Evolutionary conservation across 1,140 invertebrate genomes (phyloP), one percentile per base, ranked within the genome.

Genomic region (Eupristina koningsbergeri): DNA sequence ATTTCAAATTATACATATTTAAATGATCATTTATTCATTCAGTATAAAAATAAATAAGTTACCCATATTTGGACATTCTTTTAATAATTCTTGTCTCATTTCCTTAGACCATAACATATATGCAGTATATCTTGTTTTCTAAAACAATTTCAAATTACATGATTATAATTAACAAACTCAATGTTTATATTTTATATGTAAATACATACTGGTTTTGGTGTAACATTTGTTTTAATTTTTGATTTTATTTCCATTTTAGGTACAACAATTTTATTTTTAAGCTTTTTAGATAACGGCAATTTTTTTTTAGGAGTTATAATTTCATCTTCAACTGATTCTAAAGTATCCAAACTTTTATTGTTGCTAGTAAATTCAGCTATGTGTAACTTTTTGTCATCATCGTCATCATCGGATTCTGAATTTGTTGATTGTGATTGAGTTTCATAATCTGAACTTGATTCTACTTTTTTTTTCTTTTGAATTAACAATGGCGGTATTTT

Each of bases 21-120:
- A n/a, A n/a, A n/a, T n/a, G n/a, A n/a, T n/a, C n/a, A n/a, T n/a
- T n/a, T n/a, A 73, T 50, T 53, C 29, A 34, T 53, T 50, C 58
- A 53, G 1, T 26, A 61, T 34, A 63, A 26, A 77, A 61, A 22
- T 34, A 41, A 13, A 83, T 85, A n/a, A n/a, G 88, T 92, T 92
- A 95, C 95, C 96, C 93, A 97, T 94, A 85, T 96, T 94, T n/a
- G 96, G 96, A 92, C 95, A 94, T 88, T 95, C 93, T 85, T 94
- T 93, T 53, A 95, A 91, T 83, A 97, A 93, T 85, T 95, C 94
- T 86, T 95, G 94, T 67, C 97, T 93, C 53, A 96, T 94, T 89
- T 97, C 96, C 88, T 96, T 96, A 13, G 96, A 96, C 96, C 97
- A 98, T 86, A 98, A 92, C 95, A 97, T 97, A 91, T 98, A 98